A percentile compares a stretch with the other conserved stretches of the same genome.
Conservation (phyloP, 1,140 invertebrate species). For the Epicauta chinensis region DNA sequence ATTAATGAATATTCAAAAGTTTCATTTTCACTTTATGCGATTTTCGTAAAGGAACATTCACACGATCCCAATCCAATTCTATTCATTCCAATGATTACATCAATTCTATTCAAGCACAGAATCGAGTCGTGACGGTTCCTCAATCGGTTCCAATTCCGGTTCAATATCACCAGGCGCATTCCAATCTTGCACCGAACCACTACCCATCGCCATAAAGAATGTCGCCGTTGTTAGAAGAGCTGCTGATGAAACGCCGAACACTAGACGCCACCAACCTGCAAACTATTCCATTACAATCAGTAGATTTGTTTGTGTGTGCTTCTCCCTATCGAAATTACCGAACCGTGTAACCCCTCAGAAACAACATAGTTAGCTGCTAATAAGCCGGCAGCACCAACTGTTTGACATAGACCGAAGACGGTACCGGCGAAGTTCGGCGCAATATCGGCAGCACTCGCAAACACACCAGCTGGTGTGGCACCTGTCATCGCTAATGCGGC, state of each 20-base stretch:
- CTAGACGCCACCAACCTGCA: constrained; percentile 52
- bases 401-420: constrained; percentile 52
- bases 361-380: constrained; percentile 55
- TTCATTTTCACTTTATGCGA: constrained; percentile 14
- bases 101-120: constrained; percentile 39
- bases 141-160: constrained; percentile 31
- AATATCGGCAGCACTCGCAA: constrained; percentile 52
- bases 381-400: constrained; percentile 50
- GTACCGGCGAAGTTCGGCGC: constrained; percentile 50
- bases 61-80: not conserved
- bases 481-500: constrained; percentile 52
- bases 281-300: constrained; percentile 39
- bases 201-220: constrained; percentile 51
- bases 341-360: constrained; percentile 52
- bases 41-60: not conserved
- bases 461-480: constrained; percentile 51
- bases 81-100: too few relatives aligned
- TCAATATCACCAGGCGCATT: constrained; percentile 38
- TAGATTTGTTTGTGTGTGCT: not conserved
- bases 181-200: constrained; percentile 53
- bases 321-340: constrained; percentile 42
- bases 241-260: constrained; percentile 52
- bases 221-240: constrained; percentile 48
- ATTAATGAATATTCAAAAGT: constrained; percentile 23
- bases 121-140: constrained; percentile 39